Percentiles rank a stretch among this genome's conserved stretches.
phyloP scores from a whole-genome alignment of 2,888 invertebrate genomes.

The Agrochola circellaris region DNA sequence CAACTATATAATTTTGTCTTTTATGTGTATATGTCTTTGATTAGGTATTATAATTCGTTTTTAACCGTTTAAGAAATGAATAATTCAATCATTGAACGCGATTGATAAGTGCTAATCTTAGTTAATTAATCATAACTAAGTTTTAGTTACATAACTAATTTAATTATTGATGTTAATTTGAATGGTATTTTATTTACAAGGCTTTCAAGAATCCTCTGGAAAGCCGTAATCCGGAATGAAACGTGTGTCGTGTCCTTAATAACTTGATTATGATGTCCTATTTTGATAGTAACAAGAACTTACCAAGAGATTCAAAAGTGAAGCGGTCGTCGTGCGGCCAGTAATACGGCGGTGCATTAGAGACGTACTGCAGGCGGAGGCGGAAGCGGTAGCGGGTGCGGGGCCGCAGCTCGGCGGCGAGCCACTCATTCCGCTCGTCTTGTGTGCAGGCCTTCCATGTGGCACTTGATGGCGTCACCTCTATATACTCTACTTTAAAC shows the following conservation, averaged over 20 bases:
- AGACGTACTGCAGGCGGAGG: conserved; percentile 92
- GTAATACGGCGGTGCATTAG: conserved; percentile 90
- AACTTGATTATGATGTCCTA: not conserved
- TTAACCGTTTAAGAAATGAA: not conserved
- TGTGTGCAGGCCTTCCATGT: conserved; percentile 76
- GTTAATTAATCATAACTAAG: not conserved
- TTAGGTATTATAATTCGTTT: not conserved
- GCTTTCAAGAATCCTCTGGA: not conserved
- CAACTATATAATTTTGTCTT: not conserved
- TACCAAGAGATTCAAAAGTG: conserved; percentile 94
- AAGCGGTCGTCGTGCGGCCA: conserved; percentile 94
- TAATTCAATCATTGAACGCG: not conserved
- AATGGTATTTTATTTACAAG: not conserved
- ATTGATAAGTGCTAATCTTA: not conserved
- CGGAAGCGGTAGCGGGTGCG: conserved; percentile 95
- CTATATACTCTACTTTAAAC: conserved; percentile 84
- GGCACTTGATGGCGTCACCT: conserved; percentile 85
- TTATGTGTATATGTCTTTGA: too few relatives aligned
- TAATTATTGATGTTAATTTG: not conserved
- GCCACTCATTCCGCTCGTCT: conserved; percentile 77
- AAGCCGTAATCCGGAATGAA: not conserved
- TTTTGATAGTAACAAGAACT: conserved; percentile 47
- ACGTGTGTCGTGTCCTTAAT: not conserved
- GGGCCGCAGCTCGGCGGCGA: conserved; percentile 91
- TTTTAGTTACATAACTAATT: not conserved